These are phyloP conservation scores for Acronicta leporina DNA, from an alignment of 2,888 invertebrate genomes.

Conservation along the genomic window DNA sequence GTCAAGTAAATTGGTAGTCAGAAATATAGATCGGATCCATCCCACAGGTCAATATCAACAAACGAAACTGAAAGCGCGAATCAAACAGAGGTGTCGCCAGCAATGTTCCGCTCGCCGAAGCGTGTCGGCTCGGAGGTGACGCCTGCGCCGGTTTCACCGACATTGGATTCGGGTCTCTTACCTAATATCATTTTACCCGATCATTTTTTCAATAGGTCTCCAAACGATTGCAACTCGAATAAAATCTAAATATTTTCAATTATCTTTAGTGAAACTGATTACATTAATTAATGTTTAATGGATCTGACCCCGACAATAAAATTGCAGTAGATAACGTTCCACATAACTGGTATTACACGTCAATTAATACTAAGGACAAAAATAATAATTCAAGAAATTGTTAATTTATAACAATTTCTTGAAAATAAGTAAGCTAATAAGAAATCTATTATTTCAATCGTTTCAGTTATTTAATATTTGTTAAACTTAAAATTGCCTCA, in stretches of 20 bases:
- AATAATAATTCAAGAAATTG: no score
- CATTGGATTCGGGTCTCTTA: constrained; percentile 80
- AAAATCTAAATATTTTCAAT: constrained; percentile 57
- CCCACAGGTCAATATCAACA: constrained; percentile 16
- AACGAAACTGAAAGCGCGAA: constrained; percentile 72
- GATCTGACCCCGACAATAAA: constrained; percentile 39
- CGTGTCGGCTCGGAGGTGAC: constrained; percentile 72
- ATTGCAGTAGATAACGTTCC: constrained; percentile 32
- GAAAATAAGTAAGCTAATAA: neutral
- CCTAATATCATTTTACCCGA: constrained; percentile 75
- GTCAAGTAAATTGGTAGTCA: no score
- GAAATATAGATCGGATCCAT: constrained; percentile 13
- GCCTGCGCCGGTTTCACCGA: constrained; percentile 74
- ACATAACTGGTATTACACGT: neutral
- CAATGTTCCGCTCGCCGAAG: constrained; percentile 82
- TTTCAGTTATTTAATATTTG: no score
- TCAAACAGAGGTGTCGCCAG: constrained; percentile 76
- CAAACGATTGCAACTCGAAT: constrained; percentile 69
- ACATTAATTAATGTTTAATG: constrained; percentile 55
- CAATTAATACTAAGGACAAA: neutral
- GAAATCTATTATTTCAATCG: no score
- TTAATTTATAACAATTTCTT: no score
- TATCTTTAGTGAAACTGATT: constrained; percentile 58
- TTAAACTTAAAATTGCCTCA: no score
- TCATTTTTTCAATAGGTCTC: constrained; percentile 66